These are phyloP conservation scores for Drosophila austrosaltans DNA, from an alignment of 2,888 invertebrate species.

Conservation along the genomic window DNA sequence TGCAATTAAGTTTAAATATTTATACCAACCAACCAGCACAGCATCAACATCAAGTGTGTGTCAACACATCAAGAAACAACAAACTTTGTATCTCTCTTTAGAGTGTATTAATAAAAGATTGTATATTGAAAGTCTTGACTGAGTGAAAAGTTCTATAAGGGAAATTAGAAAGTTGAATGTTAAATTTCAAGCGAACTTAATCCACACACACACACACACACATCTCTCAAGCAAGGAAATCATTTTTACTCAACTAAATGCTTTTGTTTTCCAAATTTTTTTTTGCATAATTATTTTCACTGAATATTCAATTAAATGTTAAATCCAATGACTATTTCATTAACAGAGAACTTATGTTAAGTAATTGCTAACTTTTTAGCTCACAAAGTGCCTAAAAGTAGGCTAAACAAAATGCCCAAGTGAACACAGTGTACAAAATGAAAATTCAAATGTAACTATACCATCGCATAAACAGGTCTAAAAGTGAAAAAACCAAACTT, in stretches of 20 bases:
- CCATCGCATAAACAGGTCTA: background rate
- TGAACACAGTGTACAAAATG: conserved; percentile 17
- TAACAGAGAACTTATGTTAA: background rate
- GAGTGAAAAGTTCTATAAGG: conserved; percentile 6
- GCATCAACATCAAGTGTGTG: conserved; percentile 20
- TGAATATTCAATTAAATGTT: no score
- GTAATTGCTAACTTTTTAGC: conserved; percentile 27
- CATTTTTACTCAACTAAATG: conserved; percentile 9
- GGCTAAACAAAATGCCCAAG: conserved; percentile 28
- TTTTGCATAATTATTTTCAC: no score
- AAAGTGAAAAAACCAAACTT: conserved; percentile 43
- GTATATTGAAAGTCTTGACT: conserved; percentile 6
- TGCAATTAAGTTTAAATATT: conserved; percentile 60
- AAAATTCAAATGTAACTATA: conserved; percentile 28
- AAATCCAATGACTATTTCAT: no score
- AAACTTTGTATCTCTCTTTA: conserved; percentile 35
- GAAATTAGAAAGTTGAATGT: conserved; percentile 29
- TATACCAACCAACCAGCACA: conserved; percentile 27
- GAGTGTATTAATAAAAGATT: conserved; percentile 23
- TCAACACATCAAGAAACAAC: conserved; percentile 24
- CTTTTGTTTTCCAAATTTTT: background rate
- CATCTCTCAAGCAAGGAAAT: conserved; percentile 5
- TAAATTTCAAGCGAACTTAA: conserved; percentile 18
- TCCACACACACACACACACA: no score
- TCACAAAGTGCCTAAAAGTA: conserved; percentile 32